Base-by-base conservation (phyloP, 2,797 vertebrate species). In the Anas bernieri region DNA sequence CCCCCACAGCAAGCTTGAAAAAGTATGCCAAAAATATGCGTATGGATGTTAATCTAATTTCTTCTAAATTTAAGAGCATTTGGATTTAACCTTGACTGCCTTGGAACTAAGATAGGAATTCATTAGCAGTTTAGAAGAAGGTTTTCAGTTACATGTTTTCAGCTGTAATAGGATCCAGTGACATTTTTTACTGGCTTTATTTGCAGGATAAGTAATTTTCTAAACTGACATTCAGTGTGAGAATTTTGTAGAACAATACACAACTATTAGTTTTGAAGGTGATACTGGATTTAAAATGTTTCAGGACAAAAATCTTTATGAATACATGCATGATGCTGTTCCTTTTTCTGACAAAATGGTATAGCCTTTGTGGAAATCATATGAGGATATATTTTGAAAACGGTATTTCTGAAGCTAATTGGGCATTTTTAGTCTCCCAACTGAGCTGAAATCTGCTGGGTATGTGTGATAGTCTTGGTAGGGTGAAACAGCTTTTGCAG, bases 401-500 rank as follows among this genome's bases (percentile, higher is more conserved):
- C 17, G 56, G 8, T 28, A 84, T 95, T 89, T 91, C 68, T 80
- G 59, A 22, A 87, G 31, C 6, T 93, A 74, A 82, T 93, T 59
- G 50, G 64, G 18, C 33, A 54, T 67, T 64, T 91, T 78, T 68
- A 55, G 7, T 82, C 12, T 91, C 48, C 59, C 77, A n/a, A 78
- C 33, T 69, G 50, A 79, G 28, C 22, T 66, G 37, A 92, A 87
- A 33, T 79, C 46, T 93, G 20, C n/a, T 74, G 28, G 25, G 4
- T 85, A 41, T 54, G 9, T 59, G n/a, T 70, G 68, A 75, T 45
- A 88, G 25, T 46, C 37, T 59, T 62, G 33, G 20, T 64, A 78
- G 79, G 72, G 74, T 69, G 33, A 82, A 91, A 88, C 70, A 45
- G n/a, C 74, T 90, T 90, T 74, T 89, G 79, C 77, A 84, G 37